A percentile compares a stretch with the other conserved stretches of the same genome.
Evolutionary conservation across 2,888 invertebrate genomes (phyloP).

Genomic region (Lysandra bellargus): DNA sequence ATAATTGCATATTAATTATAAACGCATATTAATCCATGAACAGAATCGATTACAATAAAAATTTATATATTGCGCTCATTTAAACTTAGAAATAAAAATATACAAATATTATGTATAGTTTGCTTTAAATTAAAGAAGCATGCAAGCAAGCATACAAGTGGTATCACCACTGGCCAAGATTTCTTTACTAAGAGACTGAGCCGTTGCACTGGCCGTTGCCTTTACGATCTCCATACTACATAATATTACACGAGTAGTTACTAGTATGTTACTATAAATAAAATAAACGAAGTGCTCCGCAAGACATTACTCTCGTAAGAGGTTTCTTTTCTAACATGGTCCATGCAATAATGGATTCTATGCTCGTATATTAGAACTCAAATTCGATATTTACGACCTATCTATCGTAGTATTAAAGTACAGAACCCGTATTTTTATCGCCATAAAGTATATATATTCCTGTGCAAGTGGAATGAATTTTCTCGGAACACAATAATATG

Average conservation of each 20-base stretch:
- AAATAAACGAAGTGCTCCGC: neutral
- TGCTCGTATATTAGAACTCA: neutral
- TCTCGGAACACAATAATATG: slow-evolving; percentile 12
- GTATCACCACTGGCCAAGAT: no score
- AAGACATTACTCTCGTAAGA: slow-evolving; percentile 16
- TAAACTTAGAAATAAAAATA: neutral
- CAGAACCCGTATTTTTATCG: neutral
- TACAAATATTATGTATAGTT: neutral
- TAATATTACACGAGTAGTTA: neutral
- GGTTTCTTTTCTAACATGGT: neutral
- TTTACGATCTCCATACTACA: neutral
- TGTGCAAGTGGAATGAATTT: neutral
- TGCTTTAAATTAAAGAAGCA: no score
- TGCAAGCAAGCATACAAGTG: no score
- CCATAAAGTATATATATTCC: neutral
- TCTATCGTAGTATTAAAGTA: neutral
- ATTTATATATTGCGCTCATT: neutral
- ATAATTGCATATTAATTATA: neutral
- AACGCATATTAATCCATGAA: neutral
- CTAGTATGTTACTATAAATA: neutral
- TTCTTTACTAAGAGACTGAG: no score
- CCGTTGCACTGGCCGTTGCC: neutral
- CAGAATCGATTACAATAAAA: neutral
- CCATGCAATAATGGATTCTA: neutral
- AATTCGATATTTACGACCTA: slow-evolving; percentile 18